Percentiles rank a stretch among this genome's conserved stretches.
phyloP scores from a whole-genome alignment of 2,113 vertebrate species.

The Mustela lutreola region DNA sequence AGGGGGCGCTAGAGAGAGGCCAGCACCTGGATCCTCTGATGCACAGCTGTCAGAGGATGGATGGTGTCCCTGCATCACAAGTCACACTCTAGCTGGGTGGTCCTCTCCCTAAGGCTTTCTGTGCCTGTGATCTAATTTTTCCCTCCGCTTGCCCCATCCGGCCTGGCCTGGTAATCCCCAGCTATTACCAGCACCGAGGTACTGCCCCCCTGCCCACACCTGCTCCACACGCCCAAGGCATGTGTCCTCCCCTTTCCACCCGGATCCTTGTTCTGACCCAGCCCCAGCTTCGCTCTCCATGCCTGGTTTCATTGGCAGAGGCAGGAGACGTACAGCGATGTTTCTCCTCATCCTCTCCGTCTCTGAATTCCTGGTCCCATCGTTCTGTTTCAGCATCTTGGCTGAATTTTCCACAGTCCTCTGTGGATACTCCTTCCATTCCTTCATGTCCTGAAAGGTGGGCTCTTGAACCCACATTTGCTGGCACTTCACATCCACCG shows the following conservation, averaged over 20 bases:
- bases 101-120: too few relatives aligned
- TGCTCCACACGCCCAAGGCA: too few relatives aligned
- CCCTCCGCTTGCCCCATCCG: fast-evolving
- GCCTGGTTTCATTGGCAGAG: neutral
- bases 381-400: neutral
- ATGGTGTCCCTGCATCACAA: neutral
- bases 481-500: neutral
- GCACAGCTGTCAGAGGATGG: fast-evolving
- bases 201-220: neutral
- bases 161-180: neutral
- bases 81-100: neutral
- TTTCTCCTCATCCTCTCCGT: neutral
- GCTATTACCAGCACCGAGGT: neutral
- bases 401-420: neutral
- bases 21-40: neutral
- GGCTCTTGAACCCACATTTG: neutral
- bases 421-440: neutral
- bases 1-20: neutral
- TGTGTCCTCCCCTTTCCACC: neutral
- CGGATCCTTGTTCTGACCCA: neutral
- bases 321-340: neutral
- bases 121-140: neutral
- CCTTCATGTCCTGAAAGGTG: neutral
- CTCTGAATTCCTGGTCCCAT: neutral
- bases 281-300: neutral